phyloP scores from a whole-genome alignment of 1,140 invertebrate genomes.

The Hylaeus volcanicus region DNA sequence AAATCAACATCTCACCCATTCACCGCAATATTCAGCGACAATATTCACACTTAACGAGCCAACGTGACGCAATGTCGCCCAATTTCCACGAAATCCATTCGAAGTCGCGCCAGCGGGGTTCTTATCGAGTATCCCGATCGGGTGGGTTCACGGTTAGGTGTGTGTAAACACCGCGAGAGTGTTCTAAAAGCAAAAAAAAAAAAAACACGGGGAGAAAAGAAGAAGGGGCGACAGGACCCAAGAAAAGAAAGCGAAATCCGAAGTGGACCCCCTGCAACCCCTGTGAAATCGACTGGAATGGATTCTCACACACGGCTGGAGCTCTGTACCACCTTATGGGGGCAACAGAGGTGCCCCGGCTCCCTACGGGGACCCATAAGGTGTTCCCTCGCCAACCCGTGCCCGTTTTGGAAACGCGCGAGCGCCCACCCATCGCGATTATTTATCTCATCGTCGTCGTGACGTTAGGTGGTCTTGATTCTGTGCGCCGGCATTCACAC shows the following conservation, averaged over 20 bases:
- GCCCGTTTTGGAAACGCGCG: conserved; percentile 45
- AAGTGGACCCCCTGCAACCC: conserved; percentile 66
- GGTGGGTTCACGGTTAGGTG: neutral
- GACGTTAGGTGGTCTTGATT: conserved; percentile 68
- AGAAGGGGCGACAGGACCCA: neutral
- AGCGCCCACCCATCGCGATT: conserved; percentile 74
- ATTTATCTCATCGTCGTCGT: conserved; percentile 72
- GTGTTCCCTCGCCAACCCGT: conserved; percentile 56
- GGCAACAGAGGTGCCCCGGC: conserved; percentile 50
- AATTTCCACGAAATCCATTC: no score
- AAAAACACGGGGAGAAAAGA: conserved; percentile 19
- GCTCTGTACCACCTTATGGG: conserved; percentile 75
- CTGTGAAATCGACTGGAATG: conserved; percentile 78
- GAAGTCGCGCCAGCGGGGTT: neutral
- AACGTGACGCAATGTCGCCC: no score
- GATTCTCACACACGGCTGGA: conserved; percentile 79
- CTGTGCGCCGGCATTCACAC: neutral
- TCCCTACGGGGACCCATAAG: conserved; percentile 61
- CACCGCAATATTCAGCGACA: no score
- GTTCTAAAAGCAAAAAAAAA: neutral
- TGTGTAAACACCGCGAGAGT: conserved; percentile 3
- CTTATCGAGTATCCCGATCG: conserved; percentile 20
- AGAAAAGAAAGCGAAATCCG: conserved; percentile 13
- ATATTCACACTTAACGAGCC: no score
- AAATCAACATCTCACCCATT: no score